Conservation (phyloP, 2,888 invertebrate genomes). For the Noctua fimbriata region DNA sequence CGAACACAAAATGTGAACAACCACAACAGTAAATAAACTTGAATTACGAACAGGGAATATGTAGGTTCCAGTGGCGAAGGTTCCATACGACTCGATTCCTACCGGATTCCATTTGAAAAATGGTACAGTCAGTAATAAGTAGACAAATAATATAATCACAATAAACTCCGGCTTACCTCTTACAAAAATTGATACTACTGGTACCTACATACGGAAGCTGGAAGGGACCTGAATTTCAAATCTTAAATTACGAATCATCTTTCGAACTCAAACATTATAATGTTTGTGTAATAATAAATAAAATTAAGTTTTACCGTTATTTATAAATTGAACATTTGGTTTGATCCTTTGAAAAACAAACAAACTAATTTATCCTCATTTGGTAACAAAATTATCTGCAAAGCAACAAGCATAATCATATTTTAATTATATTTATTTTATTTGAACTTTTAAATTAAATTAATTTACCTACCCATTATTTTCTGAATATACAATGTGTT, state of each 20-base stretch:
- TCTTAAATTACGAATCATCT: not conserved
- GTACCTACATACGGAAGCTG: too few relatives aligned
- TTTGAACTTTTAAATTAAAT: not conserved
- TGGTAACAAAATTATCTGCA: not conserved
- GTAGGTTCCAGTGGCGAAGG: too few relatives aligned
- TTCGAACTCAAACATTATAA: not conserved
- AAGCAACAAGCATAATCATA: not conserved
- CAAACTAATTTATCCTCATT: not conserved
- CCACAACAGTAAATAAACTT: not conserved
- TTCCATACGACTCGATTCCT: too few relatives aligned
- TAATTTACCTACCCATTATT: too few relatives aligned
- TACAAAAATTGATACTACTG: too few relatives aligned
- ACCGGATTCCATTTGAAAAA: too few relatives aligned
- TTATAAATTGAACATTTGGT: not conserved
- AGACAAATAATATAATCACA: too few relatives aligned
- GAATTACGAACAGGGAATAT: not conserved
- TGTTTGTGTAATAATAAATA: not conserved
- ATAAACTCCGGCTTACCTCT: too few relatives aligned
- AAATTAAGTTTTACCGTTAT: not conserved
- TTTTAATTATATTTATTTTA: too few relatives aligned
- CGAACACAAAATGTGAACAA: constrained; percentile 4
- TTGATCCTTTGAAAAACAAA: not conserved
- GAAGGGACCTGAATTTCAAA: too few relatives aligned
- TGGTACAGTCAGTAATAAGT: too few relatives aligned
- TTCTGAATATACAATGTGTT: too few relatives aligned